Conservation (phyloP, 2,888 invertebrate genomes). For the Ectobius pallidus region DNA sequence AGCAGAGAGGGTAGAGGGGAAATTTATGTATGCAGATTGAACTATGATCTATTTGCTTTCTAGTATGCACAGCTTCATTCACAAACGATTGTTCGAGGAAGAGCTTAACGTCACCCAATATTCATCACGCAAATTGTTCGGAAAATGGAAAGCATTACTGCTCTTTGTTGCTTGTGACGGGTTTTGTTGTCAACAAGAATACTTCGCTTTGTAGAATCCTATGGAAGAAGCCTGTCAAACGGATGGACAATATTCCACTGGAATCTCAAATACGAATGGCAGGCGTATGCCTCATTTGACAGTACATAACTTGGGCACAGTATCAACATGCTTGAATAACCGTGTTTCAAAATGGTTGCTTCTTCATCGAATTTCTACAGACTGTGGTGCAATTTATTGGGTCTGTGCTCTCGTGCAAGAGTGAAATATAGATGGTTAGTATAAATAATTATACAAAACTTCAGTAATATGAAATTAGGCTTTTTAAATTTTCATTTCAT, state of each 20-base stretch:
- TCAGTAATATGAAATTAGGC: no score
- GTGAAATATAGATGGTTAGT: no score
- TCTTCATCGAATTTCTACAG: no score
- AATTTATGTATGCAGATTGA: conserved; percentile 5
- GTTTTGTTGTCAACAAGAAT: background rate
- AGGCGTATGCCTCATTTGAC: no score
- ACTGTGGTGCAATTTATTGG: no score
- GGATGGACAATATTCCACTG: background rate
- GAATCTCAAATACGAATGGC: background rate
- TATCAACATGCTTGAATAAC: no score
- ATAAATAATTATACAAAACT: no score
- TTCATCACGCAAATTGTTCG: background rate
- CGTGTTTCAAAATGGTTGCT: no score
- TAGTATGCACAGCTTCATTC: background rate
- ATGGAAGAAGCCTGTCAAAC: background rate
- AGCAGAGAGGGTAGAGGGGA: no score
- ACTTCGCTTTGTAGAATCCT: background rate
- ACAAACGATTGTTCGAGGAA: background rate
- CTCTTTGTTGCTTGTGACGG: background rate
- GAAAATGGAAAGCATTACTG: background rate
- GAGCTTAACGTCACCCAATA: background rate
- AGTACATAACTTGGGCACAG: no score
- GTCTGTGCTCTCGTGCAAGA: no score
- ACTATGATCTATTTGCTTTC: conserved; percentile 5
- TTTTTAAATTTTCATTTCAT: no score